Evolutionary conservation across 2,797 vertebrate species (phyloP).

Genomic region (Tamandua tetradactyla): DNA sequence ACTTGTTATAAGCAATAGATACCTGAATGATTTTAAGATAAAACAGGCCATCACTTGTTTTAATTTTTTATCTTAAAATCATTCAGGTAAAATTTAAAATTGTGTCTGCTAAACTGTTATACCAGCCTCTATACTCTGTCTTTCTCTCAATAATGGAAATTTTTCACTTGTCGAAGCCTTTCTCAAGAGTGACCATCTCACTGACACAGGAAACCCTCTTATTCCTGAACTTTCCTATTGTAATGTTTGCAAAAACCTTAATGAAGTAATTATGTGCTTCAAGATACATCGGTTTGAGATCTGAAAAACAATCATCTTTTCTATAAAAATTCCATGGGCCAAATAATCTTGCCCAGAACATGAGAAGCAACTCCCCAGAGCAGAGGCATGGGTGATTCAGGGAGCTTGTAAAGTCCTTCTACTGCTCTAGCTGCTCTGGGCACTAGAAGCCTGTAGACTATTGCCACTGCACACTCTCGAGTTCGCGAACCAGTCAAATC

Average conservation of each 20-base stretch:
- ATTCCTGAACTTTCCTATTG: constrained; percentile 1
- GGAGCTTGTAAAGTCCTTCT: not conserved
- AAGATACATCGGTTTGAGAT: constrained; percentile 20
- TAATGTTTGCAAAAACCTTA: constrained; percentile 10
- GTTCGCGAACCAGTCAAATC: not conserved
- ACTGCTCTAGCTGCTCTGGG: not conserved
- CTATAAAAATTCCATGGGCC: constrained; percentile 18
- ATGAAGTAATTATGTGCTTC: constrained; percentile 37
- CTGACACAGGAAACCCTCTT: constrained; percentile 15
- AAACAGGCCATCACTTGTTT: not conserved
- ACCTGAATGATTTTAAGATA: too few relatives aligned
- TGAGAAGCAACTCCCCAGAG: not conserved
- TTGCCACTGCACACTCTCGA: not conserved
- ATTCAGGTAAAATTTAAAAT: not conserved
- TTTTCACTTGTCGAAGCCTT: not conserved
- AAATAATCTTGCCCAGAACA: constrained; percentile 40
- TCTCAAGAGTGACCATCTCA: not conserved
- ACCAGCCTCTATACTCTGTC: not conserved
- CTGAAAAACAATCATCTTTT: constrained; percentile 29
- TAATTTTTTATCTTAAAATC: not conserved
- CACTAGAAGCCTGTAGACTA: not conserved
- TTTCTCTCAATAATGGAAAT: not conserved
- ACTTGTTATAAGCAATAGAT: not conserved
- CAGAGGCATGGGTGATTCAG: not conserved
- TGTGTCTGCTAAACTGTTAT: not conserved